phyloP scores from a whole-genome alignment of 2,797 vertebrate genomes.

The Euthynnus affinis region DNA sequence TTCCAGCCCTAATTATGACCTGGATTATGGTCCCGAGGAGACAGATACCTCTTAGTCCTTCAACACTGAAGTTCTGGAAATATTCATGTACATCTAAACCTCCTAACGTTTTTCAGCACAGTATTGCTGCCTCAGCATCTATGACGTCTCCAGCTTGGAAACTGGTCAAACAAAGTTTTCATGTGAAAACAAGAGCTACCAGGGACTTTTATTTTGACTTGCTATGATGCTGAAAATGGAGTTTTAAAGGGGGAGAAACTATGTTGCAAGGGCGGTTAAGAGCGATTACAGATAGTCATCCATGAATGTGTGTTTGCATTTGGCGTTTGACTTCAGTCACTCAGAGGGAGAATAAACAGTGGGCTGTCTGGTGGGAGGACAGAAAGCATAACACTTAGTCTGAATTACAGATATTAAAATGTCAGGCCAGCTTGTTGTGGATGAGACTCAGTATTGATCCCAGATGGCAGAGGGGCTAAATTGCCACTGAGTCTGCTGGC shows the following conservation, averaged over 20 bases:
- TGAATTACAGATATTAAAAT: constrained; percentile 89
- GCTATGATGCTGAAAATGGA: constrained; percentile 50
- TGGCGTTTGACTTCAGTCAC: constrained; percentile 73
- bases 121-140: constrained; percentile 35
- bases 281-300: constrained; percentile 75
- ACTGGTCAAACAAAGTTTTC: constrained; percentile 52
- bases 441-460: constrained; percentile 86
- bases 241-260: constrained; percentile 51
- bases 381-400: constrained; percentile 86
- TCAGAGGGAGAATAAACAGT: constrained; percentile 78
- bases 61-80: constrained; percentile 36
- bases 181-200: constrained; percentile 49
- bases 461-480: constrained; percentile 84
- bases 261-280: constrained; percentile 54
- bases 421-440: constrained; percentile 81
- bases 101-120: constrained; percentile 30
- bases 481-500: constrained; percentile 75
- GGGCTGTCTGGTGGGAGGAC: constrained; percentile 77
- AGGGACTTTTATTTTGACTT: constrained; percentile 68
- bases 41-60: constrained; percentile 44
- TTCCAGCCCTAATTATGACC: constrained; percentile 51
- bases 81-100: constrained; percentile 35
- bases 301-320: constrained; percentile 69
- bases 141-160: constrained; percentile 37
- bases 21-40: constrained; percentile 43